Evolutionary conservation across 2,888 invertebrate genomes (phyloP), one percentile per base, ranked within the genome.

Genomic region (Onchidella celtica): DNA sequence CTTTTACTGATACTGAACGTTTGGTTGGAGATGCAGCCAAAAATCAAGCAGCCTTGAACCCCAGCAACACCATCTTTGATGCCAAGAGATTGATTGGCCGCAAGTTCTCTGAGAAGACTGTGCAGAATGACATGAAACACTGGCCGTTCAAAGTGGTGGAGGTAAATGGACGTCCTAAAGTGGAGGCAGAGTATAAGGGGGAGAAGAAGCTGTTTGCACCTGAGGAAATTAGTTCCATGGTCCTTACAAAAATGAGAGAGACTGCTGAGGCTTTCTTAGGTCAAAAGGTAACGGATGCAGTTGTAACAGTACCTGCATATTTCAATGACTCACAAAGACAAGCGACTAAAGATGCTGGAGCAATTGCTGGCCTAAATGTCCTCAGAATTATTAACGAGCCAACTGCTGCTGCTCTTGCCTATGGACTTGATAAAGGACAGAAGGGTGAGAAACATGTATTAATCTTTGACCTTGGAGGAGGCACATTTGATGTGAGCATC

Each of bases 171-270:
- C 73, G 73, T 3, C 92, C 93, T 2, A 89, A 90, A 79, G 87
- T 93, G n/a, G 86, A 91, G 84, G 93, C 92, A 21, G 92, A 92
- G 75, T 91, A 86, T 94, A 97, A 97, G 92, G 97, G 97, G 66
- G 97, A 97, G 94, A 94, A 94, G 83, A 98, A 98, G 93, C 95
- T 95, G 38, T 97, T 97, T 95, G 96, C 96, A 93, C 97, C 97
- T 0, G 97, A 97, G 93, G 97, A 97, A 94, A 96, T 97, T 86
- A 96, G 96, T 92, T 97, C 97, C 69, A 97, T 97, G 97, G 97
- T 97, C 75, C 95, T 98, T 86, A 96, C 95, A 32, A 97, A 97
- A 93, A 97, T 97, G 97, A 97, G 97, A 95, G 90, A 91, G 80
- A 92, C 89, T 2, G 94, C 94, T 40, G 94, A 94, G 85, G 91